These are phyloP conservation scores for Polymixis lichenea DNA, from an alignment of 2,888 invertebrate species.

Conservation along the genomic window DNA sequence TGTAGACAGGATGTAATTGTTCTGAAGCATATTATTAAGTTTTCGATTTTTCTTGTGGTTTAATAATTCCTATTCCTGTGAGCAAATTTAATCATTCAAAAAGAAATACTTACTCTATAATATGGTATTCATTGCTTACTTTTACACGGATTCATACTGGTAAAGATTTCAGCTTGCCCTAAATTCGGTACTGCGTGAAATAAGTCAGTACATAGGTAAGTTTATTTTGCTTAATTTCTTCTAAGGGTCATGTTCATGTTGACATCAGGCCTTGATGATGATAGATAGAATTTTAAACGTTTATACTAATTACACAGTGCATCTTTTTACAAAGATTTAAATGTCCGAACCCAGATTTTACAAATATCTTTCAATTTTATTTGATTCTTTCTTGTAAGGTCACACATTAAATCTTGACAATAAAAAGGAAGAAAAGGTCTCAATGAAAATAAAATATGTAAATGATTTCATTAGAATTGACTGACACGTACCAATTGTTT, in stretches of 20 bases:
- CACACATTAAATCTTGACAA: neutral
- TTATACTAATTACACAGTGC: neutral
- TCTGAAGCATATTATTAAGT: neutral
- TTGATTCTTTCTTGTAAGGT: neutral
- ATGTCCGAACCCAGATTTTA: neutral
- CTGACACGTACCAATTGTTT: neutral
- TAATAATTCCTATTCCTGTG: neutral
- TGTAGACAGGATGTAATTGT: neutral
- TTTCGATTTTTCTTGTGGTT: neutral
- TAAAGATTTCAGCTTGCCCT: neutral
- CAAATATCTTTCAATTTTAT: neutral
- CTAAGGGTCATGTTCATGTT: neutral
- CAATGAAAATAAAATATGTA: neutral
- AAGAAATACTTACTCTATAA: too few species aligned
- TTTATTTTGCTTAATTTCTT: neutral
- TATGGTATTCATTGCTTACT: neutral
- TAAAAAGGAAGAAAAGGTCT: neutral
- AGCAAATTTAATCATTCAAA: neutral
- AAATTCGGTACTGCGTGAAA: neutral
- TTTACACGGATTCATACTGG: neutral
- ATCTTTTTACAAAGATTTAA: neutral
- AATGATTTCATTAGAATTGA: slow-evolving; percentile 12
- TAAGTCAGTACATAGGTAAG: neutral
- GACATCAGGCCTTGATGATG: neutral
- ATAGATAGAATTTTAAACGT: neutral